These are phyloP conservation scores for Halichoerus grypus DNA, from an alignment of 2,113 vertebrate species.

Conservation along the genomic window DNA sequence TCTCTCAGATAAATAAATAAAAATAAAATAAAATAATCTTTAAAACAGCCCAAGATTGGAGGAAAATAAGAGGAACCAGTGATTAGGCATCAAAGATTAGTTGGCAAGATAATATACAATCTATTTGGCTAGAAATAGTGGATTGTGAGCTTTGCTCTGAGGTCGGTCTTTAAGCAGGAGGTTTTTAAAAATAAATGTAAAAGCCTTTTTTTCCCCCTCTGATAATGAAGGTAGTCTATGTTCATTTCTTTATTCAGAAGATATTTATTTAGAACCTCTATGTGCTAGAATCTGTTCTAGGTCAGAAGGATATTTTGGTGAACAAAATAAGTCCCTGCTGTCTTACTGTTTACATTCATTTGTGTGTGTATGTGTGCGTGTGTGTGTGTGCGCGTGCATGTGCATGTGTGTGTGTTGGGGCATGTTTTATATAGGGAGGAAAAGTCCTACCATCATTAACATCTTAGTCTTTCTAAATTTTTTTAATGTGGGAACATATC, in stretches of 20 bases:
- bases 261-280: background rate
- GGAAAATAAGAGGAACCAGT: background rate
- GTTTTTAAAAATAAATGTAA: conserved; percentile 23
- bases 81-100: background rate
- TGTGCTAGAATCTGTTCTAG: conserved; percentile 9
- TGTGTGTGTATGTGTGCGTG: background rate
- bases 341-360: background rate
- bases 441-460: background rate
- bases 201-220: background rate
- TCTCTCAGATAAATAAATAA: too few species aligned
- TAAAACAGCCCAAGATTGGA: background rate
- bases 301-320: background rate
- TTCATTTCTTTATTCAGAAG: conserved; percentile 11
- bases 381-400: too few species aligned
- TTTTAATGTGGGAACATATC: background rate
- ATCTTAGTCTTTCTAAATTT: background rate
- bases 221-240: background rate
- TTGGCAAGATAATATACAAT: background rate
- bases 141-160: background rate
- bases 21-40: background rate
- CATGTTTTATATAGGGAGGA: background rate
- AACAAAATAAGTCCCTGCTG: background rate
- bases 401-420: background rate
- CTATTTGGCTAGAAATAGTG: background rate
- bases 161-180: background rate